Evolutionary conservation across 1,140 invertebrate species (phyloP).

Genomic region (Brachionus asplanchnoidis): DNA sequence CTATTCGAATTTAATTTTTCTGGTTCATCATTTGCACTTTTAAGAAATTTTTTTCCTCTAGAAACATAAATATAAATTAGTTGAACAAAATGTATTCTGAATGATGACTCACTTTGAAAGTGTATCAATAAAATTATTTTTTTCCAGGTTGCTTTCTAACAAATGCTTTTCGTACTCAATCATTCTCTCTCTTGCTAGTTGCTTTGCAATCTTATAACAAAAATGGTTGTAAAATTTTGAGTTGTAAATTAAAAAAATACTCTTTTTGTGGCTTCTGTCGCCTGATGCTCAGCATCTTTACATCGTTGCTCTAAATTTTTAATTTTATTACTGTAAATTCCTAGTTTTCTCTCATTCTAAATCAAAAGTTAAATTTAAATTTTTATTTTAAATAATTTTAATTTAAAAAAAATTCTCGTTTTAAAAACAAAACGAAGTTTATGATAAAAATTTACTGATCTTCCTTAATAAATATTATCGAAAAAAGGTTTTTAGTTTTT

Average conservation of each 20-base stretch:
- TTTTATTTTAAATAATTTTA: too few species aligned
- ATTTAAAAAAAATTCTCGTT: too few species aligned
- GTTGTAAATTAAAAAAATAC: not conserved
- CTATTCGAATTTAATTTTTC: not conserved
- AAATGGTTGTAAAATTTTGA: not conserved
- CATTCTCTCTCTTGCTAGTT: conserved; percentile 35
- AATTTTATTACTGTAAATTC: not conserved
- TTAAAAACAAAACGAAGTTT: too few species aligned
- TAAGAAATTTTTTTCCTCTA: not conserved
- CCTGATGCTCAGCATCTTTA: conserved; percentile 35
- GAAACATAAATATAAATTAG: not conserved
- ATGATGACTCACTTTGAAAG: not conserved
- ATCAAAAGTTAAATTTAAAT: not conserved
- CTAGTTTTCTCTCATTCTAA: conserved; percentile 22
- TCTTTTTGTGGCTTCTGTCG: conserved; percentile 21
- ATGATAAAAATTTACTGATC: too few species aligned
- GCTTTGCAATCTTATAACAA: conserved; percentile 18
- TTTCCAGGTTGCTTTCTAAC: conserved; percentile 17
- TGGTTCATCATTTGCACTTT: not conserved
- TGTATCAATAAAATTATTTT: not conserved
- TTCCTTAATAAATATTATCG: too few species aligned
- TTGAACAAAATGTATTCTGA: not conserved
- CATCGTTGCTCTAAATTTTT: conserved; percentile 23
- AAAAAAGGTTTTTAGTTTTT: too few species aligned
- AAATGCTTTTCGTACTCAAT: conserved; percentile 41